Evolutionary conservation across 1,140 invertebrate species (phyloP), one percentile per base, ranked within the genome.

Genomic region (Microplitis mediator): DNA sequence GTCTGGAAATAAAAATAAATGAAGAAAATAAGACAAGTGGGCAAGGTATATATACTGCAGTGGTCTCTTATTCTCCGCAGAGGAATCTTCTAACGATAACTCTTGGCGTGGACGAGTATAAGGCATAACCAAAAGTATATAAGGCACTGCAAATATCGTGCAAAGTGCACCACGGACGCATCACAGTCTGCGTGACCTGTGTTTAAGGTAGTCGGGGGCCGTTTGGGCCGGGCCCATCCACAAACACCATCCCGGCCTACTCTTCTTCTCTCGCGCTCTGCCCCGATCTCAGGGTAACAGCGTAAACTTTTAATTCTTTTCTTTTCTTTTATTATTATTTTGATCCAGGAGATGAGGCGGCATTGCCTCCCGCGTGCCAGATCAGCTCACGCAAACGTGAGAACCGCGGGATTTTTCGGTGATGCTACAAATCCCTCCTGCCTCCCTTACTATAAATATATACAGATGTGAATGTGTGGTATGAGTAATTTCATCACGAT

Each of bases 61-160:
- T 39, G 35, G 60, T 50, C 6, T 45, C 4, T 14, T n/a, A 54
- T 31, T 9, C 6, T 58, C 6, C 14, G 73, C 72, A 60, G 68
- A 73, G 75, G 77, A 78, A 76, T 79, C 75, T 79, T 79, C 78
- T 81, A 79, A 79, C 77, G 74, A 81, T 79, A 78, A 81, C 75
- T 81, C 77, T 79, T 76, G 76, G 71, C 74, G 74, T 72, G 67
- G 64, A 74, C 35, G 70, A 39, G 36, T 23, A 52, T 67, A 51
- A 45, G 8, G 39, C 50, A 56, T 35, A 67, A 70, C 68, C 75
- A 75, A 64, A 72, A 74, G 78, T 76, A 77, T 78, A 75, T 77
- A 45, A 45, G 39, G 5, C 6, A 45, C 39, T 45, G 39, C 39
- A 45, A 45, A 78, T 75, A 75, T 68, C 74, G 73, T 72, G 74